These are phyloP conservation scores for Microplitis mediator DNA, from an alignment of 1,140 invertebrate genomes.

Conservation along the genomic window DNA sequence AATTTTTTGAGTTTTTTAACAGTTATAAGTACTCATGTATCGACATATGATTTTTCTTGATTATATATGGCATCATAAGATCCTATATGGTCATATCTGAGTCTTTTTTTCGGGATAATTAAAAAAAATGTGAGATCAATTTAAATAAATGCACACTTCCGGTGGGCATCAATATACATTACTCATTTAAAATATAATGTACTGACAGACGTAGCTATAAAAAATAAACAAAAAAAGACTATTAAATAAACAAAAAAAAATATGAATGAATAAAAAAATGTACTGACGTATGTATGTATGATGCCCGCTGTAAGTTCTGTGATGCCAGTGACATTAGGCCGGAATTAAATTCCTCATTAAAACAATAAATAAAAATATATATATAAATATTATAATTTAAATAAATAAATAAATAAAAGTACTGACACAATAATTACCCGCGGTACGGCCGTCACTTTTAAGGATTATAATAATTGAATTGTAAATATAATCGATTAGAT, in stretches of 20 bases:
- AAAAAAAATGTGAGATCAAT: no score
- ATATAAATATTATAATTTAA: not conserved
- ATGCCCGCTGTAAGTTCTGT: slow-evolving; percentile 30
- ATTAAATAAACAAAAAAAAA: slow-evolving; percentile 20
- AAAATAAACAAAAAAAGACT: slow-evolving; percentile 7
- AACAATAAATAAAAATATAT: not conserved
- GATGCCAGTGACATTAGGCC: slow-evolving; percentile 11
- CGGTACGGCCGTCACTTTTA: no score
- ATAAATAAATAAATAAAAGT: not conserved
- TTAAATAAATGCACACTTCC: slow-evolving; percentile 20
- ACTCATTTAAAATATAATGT: not conserved
- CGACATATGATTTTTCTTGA: no score
- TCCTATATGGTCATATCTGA: no score
- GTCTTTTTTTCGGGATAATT: no score
- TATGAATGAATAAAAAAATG: slow-evolving; percentile 24
- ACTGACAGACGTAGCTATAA: slow-evolving; percentile 43
- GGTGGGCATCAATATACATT: not conserved
- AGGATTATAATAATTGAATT: not conserved
- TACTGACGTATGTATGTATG: slow-evolving; percentile 34
- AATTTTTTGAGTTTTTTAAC: no score
- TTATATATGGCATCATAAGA: no score
- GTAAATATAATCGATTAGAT: not conserved
- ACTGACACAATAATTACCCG: not conserved
- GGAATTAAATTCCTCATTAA: not conserved
- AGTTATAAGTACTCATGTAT: no score